Evolutionary conservation across 1,140 invertebrate genomes (phyloP).

Genomic region (Lanistes nyassanus): DNA sequence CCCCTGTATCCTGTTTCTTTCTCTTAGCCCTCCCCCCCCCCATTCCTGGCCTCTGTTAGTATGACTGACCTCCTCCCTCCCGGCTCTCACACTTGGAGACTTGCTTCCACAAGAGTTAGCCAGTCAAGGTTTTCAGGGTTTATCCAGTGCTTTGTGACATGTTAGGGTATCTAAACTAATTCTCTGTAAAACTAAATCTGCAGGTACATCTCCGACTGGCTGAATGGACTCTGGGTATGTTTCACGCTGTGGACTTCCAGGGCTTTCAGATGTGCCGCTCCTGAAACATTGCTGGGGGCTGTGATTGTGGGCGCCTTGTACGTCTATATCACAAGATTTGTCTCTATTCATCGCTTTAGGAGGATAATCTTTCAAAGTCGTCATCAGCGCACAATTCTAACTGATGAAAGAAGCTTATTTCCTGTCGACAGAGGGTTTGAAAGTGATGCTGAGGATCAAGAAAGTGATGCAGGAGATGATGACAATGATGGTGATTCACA

Average conservation of each 20-base stretch:
- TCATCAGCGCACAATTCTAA: neutral
- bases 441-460: constrained; percentile 33
- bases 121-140: too few relatives aligned
- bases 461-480: constrained; percentile 4
- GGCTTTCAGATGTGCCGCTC: constrained; percentile 18
- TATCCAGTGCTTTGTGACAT: too few relatives aligned
- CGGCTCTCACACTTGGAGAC: too few relatives aligned
- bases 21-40: too few relatives aligned
- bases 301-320: constrained; percentile 30
- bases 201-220: constrained; percentile 1
- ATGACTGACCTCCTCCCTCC: too few relatives aligned
- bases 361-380: constrained; percentile 31
- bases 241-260: neutral
- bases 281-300: constrained; percentile 39
- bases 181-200: too few relatives aligned
- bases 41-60: too few relatives aligned
- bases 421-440: constrained; percentile 29
- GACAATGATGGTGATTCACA: constrained; percentile 16
- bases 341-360: constrained; percentile 19
- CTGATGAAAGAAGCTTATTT: neutral
- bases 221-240: constrained; percentile 19
- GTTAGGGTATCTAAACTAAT: too few relatives aligned
- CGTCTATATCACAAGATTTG: constrained; percentile 21
- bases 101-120: too few relatives aligned
- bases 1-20: too few relatives aligned